Evolutionary conservation across 2,113 vertebrate genomes (phyloP).

Genomic region (Gallinago paraguaiae): DNA sequence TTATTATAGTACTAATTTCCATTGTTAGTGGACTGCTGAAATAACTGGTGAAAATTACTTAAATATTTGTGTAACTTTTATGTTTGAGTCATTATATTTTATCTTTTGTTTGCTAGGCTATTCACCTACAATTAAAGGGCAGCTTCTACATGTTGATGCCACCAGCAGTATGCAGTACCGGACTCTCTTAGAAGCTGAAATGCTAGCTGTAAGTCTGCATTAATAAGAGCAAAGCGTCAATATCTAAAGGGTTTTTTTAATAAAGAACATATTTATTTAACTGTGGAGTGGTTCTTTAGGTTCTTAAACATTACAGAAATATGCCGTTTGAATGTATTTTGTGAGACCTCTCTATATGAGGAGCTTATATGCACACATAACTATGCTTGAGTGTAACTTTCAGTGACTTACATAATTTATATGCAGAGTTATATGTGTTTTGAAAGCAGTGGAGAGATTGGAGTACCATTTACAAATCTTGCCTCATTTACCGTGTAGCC

Average conservation of each 20-base stretch:
- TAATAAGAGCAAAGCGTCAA: not conserved
- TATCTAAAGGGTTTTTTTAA: not conserved
- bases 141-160: constrained; percentile 95
- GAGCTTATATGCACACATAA: not conserved
- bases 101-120: constrained; percentile 80
- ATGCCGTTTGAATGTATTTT: not conserved
- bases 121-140: constrained; percentile 95
- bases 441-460: not conserved
- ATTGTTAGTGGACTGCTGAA: not conserved
- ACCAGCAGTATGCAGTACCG: constrained; percentile 98
- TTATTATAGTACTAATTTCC: not conserved
- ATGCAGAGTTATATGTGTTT: not conserved
- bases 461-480: not conserved
- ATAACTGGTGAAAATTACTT: not conserved
- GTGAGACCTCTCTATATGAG: not conserved
- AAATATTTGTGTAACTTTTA: not conserved
- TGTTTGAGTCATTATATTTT: not conserved
- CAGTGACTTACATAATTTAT: not conserved
- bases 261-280: not conserved
- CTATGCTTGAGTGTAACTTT: not conserved
- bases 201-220: constrained; percentile 90
- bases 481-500: not conserved
- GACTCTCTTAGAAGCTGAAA: constrained; percentile 96
- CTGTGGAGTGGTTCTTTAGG: not conserved
- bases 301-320: not conserved